A percentile compares a stretch with the other conserved stretches of the same genome.
Conservation (phyloP, 2,797 vertebrate genomes). For the Pipistrellus kuhlii region DNA sequence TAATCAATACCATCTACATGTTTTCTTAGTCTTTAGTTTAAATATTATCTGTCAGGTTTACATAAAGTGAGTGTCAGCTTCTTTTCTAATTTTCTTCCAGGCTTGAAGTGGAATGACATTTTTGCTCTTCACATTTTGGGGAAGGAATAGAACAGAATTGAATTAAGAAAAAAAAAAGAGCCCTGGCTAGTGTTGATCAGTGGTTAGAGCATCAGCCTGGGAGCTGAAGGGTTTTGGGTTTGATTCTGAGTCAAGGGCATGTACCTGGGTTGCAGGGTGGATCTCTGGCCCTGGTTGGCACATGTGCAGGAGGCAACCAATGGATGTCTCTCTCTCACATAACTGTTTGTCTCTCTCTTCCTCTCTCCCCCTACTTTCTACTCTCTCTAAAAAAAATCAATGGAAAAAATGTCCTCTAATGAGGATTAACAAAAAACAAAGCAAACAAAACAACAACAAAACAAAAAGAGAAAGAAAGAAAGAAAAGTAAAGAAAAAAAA, state of each 20-base stretch:
- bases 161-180: conserved; percentile 6
- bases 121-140: conserved; percentile 1
- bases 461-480: background rate
- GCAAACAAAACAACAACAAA: background rate
- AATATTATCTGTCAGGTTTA: background rate
- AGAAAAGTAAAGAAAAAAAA: background rate
- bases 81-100: conserved; percentile 19
- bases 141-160: background rate
- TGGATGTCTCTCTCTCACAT: too few relatives aligned
- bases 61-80: background rate
- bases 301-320: too few relatives aligned
- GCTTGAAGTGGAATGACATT: background rate
- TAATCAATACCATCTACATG: background rate
- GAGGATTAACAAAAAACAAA: too few relatives aligned
- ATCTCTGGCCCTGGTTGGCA: too few relatives aligned
- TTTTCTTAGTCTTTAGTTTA: conserved; percentile 21
- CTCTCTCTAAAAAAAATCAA: too few relatives aligned
- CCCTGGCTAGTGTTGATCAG: background rate
- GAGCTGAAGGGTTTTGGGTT: too few relatives aligned
- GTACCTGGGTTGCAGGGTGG: too few relatives aligned
- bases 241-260: too few relatives aligned
- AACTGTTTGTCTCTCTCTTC: too few relatives aligned
- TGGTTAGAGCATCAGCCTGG: too few relatives aligned
- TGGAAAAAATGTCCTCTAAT: too few relatives aligned
- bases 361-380: too few relatives aligned